These are phyloP conservation scores for Stramonita haemastoma DNA, from an alignment of 2,888 invertebrate species.

Conservation along the genomic window DNA sequence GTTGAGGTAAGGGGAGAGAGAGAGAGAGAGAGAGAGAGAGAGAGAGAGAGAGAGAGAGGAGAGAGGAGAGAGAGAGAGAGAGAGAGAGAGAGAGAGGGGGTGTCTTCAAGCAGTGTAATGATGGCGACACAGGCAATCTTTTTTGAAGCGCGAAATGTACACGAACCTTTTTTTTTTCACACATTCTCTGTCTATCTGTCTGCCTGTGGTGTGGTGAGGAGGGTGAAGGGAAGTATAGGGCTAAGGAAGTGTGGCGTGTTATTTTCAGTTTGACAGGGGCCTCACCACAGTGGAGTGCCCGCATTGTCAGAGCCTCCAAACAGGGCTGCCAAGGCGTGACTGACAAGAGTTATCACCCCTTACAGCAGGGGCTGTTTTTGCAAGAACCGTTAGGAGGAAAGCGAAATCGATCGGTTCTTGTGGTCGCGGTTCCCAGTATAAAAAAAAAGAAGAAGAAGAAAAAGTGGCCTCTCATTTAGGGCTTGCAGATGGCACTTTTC, in stretches of 20 bases:
- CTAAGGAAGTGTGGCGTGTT: neutral
- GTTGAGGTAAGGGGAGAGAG: neutral
- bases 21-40: neutral
- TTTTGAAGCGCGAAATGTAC: neutral
- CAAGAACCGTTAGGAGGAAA: neutral
- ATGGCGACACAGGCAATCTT: neutral
- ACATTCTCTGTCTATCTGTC: neutral
- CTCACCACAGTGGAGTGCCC: constrained; percentile 10
- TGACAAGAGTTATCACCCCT: constrained; percentile 36
- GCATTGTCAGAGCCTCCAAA: constrained; percentile 8
- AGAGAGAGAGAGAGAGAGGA: neutral
- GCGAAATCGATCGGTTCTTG: constrained; percentile 31
- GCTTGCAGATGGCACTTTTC: constrained; percentile 33
- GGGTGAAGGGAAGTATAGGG: neutral
- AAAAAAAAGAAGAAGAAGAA: too few species aligned
- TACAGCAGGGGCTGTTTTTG: constrained; percentile 25
- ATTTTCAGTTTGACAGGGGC: constrained; percentile 25
- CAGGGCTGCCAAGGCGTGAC: constrained; percentile 32
- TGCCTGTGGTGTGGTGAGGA: neutral
- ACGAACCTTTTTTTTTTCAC: neutral
- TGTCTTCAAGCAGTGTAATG: neutral
- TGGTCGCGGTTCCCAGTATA: neutral
- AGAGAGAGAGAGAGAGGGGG: neutral
- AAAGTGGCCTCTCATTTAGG: neutral
- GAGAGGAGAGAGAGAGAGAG: neutral